These are phyloP conservation scores for Melanotaenia maccullochi DNA, from an alignment of 2,797 vertebrate genomes.

Conservation along the genomic window DNA sequence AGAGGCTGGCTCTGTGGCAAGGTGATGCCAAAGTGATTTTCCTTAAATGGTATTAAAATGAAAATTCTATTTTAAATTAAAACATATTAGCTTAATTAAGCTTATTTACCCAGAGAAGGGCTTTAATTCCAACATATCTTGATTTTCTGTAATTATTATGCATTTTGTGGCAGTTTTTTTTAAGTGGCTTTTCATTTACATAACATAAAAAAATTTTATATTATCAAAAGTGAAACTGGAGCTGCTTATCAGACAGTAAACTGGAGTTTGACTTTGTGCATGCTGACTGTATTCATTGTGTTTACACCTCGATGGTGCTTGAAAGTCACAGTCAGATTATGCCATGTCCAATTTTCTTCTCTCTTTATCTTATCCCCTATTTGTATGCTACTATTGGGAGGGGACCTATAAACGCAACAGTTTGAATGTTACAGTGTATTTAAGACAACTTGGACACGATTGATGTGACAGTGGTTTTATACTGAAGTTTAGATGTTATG, in stretches of 20 bases:
- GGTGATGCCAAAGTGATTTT: constrained; percentile 44
- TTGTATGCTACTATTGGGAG: constrained; percentile 16
- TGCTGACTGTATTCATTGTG: constrained; percentile 53
- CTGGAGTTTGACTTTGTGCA: constrained; percentile 53
- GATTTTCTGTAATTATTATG: constrained; percentile 26
- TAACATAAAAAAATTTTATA: background rate
- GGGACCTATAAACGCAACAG: constrained; percentile 7
- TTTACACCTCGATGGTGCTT: constrained; percentile 44
- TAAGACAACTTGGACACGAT: constrained; percentile 11
- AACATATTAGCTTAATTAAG: constrained; percentile 31
- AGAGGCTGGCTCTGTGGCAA: constrained; percentile 28
- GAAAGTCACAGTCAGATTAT: constrained; percentile 29
- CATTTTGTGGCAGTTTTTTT: constrained; percentile 1
- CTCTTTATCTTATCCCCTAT: background rate
- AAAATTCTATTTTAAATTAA: constrained; percentile 33
- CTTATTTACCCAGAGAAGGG: constrained; percentile 46
- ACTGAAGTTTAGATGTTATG: constrained; percentile 41
- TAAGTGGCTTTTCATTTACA: background rate
- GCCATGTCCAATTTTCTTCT: constrained; percentile 25
- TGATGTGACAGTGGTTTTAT: constrained; percentile 12
- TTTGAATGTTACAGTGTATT: constrained; percentile 30
- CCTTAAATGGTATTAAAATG: constrained; percentile 62
- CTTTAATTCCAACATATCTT: constrained; percentile 34
- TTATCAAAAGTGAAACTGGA: background rate
- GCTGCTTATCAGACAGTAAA: constrained; percentile 45